Conservation (phyloP, 2,797 vertebrate species). For the Botia almorhae region DNA sequence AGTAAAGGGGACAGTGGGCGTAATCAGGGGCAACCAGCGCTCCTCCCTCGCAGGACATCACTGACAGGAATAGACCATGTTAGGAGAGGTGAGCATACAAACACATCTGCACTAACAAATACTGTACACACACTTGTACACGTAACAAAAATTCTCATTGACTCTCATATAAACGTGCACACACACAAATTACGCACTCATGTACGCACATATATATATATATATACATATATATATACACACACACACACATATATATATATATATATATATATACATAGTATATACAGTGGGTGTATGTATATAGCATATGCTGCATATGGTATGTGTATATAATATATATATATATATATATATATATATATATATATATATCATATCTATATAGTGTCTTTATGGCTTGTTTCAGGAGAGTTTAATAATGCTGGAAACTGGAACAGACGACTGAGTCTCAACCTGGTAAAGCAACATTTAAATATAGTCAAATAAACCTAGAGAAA, state of each 20-base stretch:
- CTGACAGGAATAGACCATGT: constrained; percentile 85
- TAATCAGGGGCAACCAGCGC: constrained; percentile 64
- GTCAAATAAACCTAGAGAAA: constrained; percentile 30
- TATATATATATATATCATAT: no score
- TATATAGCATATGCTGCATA: no score
- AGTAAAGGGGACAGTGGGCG: constrained; percentile 54
- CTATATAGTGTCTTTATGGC: neutral
- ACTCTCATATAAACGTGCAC: no score
- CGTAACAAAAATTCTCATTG: no score
- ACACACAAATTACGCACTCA: no score
- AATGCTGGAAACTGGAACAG: constrained; percentile 81
- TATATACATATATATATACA: no score
- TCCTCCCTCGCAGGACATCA: constrained; percentile 85
- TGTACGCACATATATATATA: no score
- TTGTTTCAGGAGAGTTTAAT: constrained; percentile 81
- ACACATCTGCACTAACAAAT: neutral
- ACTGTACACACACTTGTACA: no score
- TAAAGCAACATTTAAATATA: constrained; percentile 64
- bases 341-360: no score
- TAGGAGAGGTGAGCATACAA: constrained; percentile 75
- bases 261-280: constrained; percentile 35
- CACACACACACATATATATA: no score
- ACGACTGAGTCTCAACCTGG: constrained; percentile 93
- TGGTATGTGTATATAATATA: no score
- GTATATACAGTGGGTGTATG: no score